phyloP scores from a whole-genome alignment of 1,140 invertebrate species.

The Hydropsyche tenuis region DNA sequence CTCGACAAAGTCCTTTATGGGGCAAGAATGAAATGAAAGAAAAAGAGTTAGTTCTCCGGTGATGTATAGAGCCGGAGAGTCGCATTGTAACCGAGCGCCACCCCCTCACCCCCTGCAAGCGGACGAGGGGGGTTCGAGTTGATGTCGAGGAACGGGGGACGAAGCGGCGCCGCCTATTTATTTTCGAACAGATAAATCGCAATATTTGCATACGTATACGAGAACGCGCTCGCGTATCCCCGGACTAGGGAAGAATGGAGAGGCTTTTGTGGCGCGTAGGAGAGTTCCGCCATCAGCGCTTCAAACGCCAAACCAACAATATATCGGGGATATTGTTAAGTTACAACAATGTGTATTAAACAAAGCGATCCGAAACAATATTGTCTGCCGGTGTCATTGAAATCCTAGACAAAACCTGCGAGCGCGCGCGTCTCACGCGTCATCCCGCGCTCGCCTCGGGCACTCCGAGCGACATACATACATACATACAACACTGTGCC shows the following conservation, averaged over 20 bases:
- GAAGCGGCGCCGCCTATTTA: conserved; percentile 42
- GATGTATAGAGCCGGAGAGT: conserved; percentile 49
- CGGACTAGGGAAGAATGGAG: conserved; percentile 46
- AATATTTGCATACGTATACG: conserved; percentile 49
- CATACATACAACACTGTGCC: not conserved
- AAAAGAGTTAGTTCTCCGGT: conserved; percentile 51
- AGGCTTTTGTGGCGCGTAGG: conserved; percentile 46
- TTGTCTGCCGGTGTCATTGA: conserved; percentile 51
- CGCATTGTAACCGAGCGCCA: conserved; percentile 40
- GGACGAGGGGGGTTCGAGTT: too few relatives aligned
- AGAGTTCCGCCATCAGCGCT: conserved; percentile 39
- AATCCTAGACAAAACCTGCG: conserved; percentile 46
- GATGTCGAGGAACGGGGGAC: too few relatives aligned
- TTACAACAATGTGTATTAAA: conserved; percentile 50
- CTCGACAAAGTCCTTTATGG: conserved; percentile 51
- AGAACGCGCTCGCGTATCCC: conserved; percentile 25
- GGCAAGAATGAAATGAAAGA: conserved; percentile 51
- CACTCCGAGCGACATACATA: conserved; percentile 9
- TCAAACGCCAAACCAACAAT: conserved; percentile 43
- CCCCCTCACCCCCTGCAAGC: conserved; percentile 19
- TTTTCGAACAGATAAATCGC: conserved; percentile 50
- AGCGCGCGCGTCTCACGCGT: conserved; percentile 17
- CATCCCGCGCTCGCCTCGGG: conserved; percentile 22
- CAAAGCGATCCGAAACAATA: conserved; percentile 50
- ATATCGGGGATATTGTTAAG: conserved; percentile 48